Evolutionary conservation across 1,140 invertebrate genomes (phyloP).

Genomic region (Trigoniulus corallinus): DNA sequence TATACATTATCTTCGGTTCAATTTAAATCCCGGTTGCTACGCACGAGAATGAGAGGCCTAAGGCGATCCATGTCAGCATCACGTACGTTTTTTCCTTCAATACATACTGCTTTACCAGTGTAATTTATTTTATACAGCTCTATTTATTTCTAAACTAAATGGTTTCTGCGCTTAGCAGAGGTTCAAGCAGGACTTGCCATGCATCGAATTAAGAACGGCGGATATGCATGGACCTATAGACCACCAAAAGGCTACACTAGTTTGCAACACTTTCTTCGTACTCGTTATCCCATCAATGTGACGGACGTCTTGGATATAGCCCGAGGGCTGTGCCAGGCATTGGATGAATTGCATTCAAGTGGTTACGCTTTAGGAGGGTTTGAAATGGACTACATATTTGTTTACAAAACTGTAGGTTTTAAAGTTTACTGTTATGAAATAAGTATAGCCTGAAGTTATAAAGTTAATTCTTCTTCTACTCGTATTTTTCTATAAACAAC

Average conservation of each 20-base stretch:
- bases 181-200: background rate
- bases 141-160: background rate
- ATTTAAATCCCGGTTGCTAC: constrained; percentile 2
- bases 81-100: constrained; percentile 1
- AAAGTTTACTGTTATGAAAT: background rate
- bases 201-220: background rate
- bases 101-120: background rate
- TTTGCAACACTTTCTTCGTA: constrained; percentile 16
- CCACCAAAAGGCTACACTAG: constrained; percentile 16
- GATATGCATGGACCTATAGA: constrained; percentile 10
- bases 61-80: constrained; percentile 1
- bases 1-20: constrained; percentile 21
- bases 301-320: constrained; percentile 15
- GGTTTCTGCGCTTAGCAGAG: no score
- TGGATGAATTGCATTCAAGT: constrained; percentile 15
- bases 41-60: background rate
- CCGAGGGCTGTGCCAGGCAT: constrained; percentile 11
- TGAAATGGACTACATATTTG: constrained; percentile 17
- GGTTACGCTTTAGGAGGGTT: constrained; percentile 17
- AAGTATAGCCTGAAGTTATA: background rate
- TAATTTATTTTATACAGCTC: background rate
- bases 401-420: constrained; percentile 8
- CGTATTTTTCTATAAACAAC: constrained; percentile 4
- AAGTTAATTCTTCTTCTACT: background rate
- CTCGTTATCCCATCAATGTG: constrained; percentile 10